Base-by-base conservation (phyloP, 1,140 invertebrate species). In the Drosophila sulfurigaster region DNA sequence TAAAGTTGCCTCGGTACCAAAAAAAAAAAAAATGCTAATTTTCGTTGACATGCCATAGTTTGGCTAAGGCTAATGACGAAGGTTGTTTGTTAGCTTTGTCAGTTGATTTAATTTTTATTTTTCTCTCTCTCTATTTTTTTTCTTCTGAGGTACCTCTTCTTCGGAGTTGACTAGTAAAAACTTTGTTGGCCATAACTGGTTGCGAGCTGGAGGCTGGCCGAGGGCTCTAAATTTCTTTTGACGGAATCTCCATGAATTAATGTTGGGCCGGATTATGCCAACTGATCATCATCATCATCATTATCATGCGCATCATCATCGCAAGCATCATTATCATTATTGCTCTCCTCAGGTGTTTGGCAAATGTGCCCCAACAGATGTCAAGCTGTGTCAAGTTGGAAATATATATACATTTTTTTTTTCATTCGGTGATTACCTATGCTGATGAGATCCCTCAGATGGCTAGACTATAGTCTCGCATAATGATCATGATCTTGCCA, bases 31-130 rank as follows among this genome's bases (percentile, higher is more conserved):
- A 78, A 80, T 88, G 85, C 85, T 88, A 88, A 88, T 88, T 88
- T 88, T 81, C 75, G 85, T 89, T 88, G 85, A 88, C 85, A 88
- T 88, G 85, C 85, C 85, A 85, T 88, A 88, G 85, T 88, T 88
- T 88, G 85, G 85, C 85, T 88, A 88, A 89, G 65, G 71, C 71
- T 74, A 74, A 74, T 88, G 85, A 88, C 78, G 85, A 88, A 88
- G 85, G 81, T 88, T 88, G 83, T 87, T 82, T 86, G 82, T 86
- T 86, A 79, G 82, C 75, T 86, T 75, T 81, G 82, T 86, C 81
- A 85, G 81, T 85, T 86, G 75, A 82, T 76, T 87, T 86, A 76
- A 81, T 64, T 71, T 63, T 70, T 63, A 20, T 54, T 51, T 2
- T 32, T 25, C 20, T 25, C 20, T 25, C 20, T 25, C 20, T 25